Evolutionary conservation across 2,797 vertebrate species (phyloP).

Genomic region (Gallinago solitaria): DNA sequence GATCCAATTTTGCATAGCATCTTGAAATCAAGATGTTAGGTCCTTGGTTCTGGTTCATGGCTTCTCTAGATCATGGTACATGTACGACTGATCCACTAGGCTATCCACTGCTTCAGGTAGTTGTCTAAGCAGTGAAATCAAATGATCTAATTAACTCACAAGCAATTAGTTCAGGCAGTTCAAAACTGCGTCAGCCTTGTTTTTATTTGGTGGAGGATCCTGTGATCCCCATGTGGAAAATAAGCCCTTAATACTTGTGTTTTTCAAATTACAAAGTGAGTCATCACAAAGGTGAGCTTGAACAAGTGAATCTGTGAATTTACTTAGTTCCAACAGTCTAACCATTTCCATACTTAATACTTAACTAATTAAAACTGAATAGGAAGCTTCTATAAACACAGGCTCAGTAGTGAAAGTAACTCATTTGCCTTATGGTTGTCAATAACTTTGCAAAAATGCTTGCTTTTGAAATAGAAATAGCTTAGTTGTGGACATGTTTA

Average conservation of each 20-base stretch:
- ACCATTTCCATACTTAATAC: neutral
- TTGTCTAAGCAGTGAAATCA: neutral
- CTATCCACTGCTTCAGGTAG: neutral
- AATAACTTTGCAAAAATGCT: neutral
- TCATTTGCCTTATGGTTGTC: neutral
- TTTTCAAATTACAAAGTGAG: neutral
- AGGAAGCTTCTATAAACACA: neutral
- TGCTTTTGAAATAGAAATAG: neutral
- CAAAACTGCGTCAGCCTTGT: neutral
- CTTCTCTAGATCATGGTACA: fast-evolving
- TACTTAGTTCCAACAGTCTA: neutral
- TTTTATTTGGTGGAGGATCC: neutral
- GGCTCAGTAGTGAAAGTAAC: neutral
- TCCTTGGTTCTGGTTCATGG: neutral
- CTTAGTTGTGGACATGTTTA: neutral
- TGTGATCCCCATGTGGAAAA: neutral
- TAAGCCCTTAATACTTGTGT: neutral
- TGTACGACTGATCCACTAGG: fast-evolving
- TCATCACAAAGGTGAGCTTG: neutral
- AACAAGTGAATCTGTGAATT: fast-evolving
- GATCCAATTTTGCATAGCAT: neutral
- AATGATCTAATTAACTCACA: neutral
- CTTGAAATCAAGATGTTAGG: neutral
- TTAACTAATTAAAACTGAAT: neutral
- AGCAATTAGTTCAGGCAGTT: neutral